Evolutionary conservation across 2,888 invertebrate genomes (phyloP), one percentile per base, ranked within the genome.

Genomic region (Tupiocoris notatus): DNA sequence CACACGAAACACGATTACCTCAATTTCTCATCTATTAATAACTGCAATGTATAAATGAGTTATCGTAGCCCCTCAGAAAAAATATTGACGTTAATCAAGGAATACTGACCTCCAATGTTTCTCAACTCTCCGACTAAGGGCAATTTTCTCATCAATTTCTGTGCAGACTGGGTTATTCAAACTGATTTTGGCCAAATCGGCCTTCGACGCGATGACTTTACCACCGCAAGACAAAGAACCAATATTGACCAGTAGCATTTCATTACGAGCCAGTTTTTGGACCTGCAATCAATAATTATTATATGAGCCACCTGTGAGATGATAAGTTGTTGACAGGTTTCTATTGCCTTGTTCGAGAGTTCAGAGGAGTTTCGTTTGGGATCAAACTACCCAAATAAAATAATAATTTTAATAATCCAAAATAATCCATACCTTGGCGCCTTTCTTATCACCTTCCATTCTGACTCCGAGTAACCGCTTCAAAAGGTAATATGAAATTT

Each of bases 191-290:
- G 98, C 97, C 86, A 98, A 91, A 89, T 98, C 98, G 80, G 93
- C 95, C 83, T 92, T 95, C 0, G 97, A 96, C 1, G 97, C 98
- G 67, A 95, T 87, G 16, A 98, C 98, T 79, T 96, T 88, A 1
- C 98, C 98, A 58, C 99, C 99, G 54, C 98, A 99, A 82, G 98
- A 98, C 81, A 99, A 86, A 0, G 99, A 99, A 21, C 99, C 99
- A 83, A 99, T 99, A 86, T 99, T 99, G 24, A 99, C 97, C 85
- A 99, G 88, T 79, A 99, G 86, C 73, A 95, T 86, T 83, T 89
- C 89, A 79, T 86, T 86, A 82, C 88, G 89, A 0, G 87, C 83
- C 80, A 89, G 83, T 81, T 89, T 89, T 82, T 88, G 87, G 57
- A 89, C 91, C 91, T 91, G 82, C 21, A 82, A 77, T 77, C 77